phyloP scores from a whole-genome alignment of 2,888 invertebrate species.

The Nomada lathburiana region DNA sequence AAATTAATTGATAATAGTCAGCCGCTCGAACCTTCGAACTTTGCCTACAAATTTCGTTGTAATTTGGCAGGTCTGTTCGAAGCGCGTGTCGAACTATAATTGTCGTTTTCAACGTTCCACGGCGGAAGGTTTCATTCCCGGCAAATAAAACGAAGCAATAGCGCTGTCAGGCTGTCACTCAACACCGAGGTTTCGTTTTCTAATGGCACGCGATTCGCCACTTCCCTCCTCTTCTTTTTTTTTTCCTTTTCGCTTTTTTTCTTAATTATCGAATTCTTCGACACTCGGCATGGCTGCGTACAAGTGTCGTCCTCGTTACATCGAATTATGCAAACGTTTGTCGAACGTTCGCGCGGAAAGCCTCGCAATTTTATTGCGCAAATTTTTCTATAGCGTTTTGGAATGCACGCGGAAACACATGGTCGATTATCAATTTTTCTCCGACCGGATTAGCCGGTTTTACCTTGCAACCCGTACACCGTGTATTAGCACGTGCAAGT shows the following conservation, averaged over 20 bases:
- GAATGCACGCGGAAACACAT: conserved; percentile 42
- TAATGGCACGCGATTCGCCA: conserved; percentile 15
- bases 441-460: conserved; percentile 49
- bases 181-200: conserved; percentile 21
- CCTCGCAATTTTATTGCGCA: conserved; percentile 21
- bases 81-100: no score
- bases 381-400: neutral
- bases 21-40: neutral
- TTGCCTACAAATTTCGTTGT: no score
- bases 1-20: no score
- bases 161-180: conserved; percentile 8
- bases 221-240: neutral
- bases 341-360: neutral
- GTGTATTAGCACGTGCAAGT: neutral
- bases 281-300: neutral
- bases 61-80: no score
- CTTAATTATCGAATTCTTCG: neutral
- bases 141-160: conserved; percentile 24
- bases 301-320: neutral
- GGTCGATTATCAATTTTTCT: conserved; percentile 46
- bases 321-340: conserved; percentile 7
- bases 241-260: neutral
- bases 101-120: neutral
- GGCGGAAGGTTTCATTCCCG: conserved; percentile 6
- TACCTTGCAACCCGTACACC: conserved; percentile 35